A percentile compares a stretch with the other conserved stretches of the same genome.
Conservation (phyloP, 2,888 invertebrate genomes). For the Cataglyphis albicans region DNA sequence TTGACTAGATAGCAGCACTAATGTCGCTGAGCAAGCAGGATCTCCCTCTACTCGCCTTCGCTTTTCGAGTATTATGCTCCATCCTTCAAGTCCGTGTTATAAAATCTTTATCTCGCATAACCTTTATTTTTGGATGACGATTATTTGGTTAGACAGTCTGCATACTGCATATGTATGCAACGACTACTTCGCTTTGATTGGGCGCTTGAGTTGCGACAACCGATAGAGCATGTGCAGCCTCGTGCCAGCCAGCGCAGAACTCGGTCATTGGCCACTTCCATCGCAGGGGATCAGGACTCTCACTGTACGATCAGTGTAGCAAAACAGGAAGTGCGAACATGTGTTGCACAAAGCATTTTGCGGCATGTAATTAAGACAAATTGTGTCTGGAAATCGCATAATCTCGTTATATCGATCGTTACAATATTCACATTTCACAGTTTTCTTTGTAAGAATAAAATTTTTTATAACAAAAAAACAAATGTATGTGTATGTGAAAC, state of each 20-base stretch:
- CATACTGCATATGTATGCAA: not conserved
- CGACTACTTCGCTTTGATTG: not conserved
- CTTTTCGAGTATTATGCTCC: no score
- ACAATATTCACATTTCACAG: not conserved
- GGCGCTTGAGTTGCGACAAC: not conserved
- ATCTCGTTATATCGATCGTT: slow-evolving; percentile 3
- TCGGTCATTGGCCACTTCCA: not conserved
- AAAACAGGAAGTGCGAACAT: not conserved
- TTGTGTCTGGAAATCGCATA: not conserved
- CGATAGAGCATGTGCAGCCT: not conserved
- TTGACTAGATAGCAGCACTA: no score
- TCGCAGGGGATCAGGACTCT: not conserved
- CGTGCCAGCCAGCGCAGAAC: no score
- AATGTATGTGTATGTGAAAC: no score
- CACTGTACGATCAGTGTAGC: no score
- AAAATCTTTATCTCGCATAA: not conserved
- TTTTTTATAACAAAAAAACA: no score
- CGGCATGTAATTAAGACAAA: not conserved
- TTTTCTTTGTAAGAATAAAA: not conserved
- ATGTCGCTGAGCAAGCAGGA: no score
- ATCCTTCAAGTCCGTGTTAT: no score
- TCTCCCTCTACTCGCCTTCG: no score
- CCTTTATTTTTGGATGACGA: not conserved
- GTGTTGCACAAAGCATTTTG: not conserved
- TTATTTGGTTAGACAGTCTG: not conserved